Evolutionary conservation across 2,888 invertebrate genomes (phyloP).

Genomic region (Eilema griseolum): DNA sequence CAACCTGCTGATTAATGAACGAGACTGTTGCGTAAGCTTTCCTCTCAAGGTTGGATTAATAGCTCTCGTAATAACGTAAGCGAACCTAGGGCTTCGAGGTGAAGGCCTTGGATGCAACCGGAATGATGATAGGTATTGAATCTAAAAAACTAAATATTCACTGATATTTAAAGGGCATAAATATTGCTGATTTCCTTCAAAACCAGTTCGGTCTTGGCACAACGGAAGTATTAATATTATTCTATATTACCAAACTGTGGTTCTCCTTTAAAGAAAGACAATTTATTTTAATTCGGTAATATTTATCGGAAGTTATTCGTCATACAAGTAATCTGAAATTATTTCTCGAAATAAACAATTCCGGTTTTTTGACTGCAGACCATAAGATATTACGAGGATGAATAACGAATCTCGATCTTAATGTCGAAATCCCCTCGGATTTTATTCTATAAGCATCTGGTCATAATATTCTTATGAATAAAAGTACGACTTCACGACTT

Average conservation of each 20-base stretch:
- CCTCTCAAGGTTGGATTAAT: too few relatives aligned
- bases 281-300: slow-evolving; percentile 20
- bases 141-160: background rate
- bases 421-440: too few relatives aligned
- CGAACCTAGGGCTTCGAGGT: background rate
- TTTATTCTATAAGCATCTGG: too few relatives aligned
- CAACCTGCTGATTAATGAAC: too few relatives aligned
- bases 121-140: background rate
- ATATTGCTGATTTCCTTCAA: slow-evolving; percentile 7
- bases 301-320: slow-evolving; percentile 26
- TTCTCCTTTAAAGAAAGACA: slow-evolving; percentile 29
- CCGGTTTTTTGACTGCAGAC: slow-evolving; percentile 5
- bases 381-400: background rate
- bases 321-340: slow-evolving; percentile 3
- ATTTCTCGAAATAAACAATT: slow-evolving; percentile 10
- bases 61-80: background rate
- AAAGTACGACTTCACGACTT: too few relatives aligned
- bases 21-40: too few relatives aligned
- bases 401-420: background rate
- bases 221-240: slow-evolving; percentile 37
- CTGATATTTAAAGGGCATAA: background rate
- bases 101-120: background rate
- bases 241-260: slow-evolving; percentile 22
- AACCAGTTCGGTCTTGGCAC: slow-evolving; percentile 16
- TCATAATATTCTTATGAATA: too few relatives aligned